Conservation (phyloP, 2,797 vertebrate species). For the Danio kyathit region DNA sequence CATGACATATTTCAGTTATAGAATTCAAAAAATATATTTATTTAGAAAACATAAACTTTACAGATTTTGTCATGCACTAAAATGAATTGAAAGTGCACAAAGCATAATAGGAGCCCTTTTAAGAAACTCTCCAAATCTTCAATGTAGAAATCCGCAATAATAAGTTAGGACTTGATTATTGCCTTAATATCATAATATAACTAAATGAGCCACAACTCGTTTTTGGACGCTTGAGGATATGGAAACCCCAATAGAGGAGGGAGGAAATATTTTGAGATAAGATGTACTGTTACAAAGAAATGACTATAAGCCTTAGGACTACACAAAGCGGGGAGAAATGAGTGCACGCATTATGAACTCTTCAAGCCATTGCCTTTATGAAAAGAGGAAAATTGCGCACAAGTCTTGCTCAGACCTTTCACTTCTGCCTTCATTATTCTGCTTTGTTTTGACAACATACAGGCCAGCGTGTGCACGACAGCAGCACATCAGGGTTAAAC, state of each 20-base stretch:
- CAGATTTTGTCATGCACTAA: too few species aligned
- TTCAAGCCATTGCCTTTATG: background rate
- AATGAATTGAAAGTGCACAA: background rate
- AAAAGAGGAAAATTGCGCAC: background rate
- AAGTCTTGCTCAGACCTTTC: background rate
- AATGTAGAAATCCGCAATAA: background rate
- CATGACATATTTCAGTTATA: too few species aligned
- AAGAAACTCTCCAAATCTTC: background rate
- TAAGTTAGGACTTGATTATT: background rate
- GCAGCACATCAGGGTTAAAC: background rate
- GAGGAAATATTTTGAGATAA: background rate
- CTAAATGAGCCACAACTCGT: constrained; percentile 18
- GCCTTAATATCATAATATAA: constrained; percentile 12
- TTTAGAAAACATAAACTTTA: too few species aligned
- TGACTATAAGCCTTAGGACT: background rate
- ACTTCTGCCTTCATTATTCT: constrained; percentile 6
- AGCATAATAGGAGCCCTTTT: background rate
- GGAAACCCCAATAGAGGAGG: background rate
- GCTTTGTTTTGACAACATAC: constrained; percentile 16
- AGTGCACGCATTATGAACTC: background rate
- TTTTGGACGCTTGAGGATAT: constrained; percentile 8
- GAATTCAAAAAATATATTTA: too few species aligned
- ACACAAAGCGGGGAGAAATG: background rate
- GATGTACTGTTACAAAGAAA: background rate
- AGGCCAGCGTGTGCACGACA: background rate